Evolutionary conservation across 2,797 vertebrate genomes (phyloP).

Genomic region (Sebastes itinus): DNA sequence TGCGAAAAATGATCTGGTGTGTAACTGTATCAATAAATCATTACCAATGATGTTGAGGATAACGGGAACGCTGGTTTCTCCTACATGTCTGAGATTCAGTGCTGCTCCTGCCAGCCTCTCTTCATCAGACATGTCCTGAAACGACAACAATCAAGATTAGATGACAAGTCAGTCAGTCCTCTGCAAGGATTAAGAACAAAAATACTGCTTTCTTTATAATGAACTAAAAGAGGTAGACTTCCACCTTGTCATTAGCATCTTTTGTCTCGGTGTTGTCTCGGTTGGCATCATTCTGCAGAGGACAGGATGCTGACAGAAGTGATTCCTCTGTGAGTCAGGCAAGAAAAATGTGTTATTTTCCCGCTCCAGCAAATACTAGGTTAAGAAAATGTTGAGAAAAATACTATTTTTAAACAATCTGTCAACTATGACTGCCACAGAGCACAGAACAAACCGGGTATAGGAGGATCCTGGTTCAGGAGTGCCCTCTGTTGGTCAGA

Average conservation of each 20-base stretch:
- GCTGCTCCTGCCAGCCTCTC: conserved; percentile 82
- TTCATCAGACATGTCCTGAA: conserved; percentile 63
- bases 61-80: conserved; percentile 86
- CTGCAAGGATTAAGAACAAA: not conserved
- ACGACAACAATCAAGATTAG: not conserved
- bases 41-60: conserved; percentile 85
- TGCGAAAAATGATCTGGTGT: not conserved
- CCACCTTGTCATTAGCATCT: conserved; percentile 56
- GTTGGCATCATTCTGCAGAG: conserved; percentile 32
- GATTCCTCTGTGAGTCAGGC: conserved; percentile 34
- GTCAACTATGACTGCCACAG: not conserved
- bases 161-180: not conserved
- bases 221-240: not conserved
- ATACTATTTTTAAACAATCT: not conserved
- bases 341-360: not conserved
- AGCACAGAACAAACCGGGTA: conserved; percentile 53
- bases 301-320: conserved; percentile 12
- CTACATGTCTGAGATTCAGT: conserved; percentile 82
- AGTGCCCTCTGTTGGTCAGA: conserved; percentile 59
- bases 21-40: not conserved
- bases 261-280: not conserved
- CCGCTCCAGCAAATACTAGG: not conserved
- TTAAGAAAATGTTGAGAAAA: not conserved
- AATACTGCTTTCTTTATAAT: not conserved
- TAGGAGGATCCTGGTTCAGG: conserved; percentile 22